Percentiles rank a stretch among this genome's conserved stretches.
Conservation (phyloP, 2,888 invertebrate genomes). For the Noctua pronuba region DNA sequence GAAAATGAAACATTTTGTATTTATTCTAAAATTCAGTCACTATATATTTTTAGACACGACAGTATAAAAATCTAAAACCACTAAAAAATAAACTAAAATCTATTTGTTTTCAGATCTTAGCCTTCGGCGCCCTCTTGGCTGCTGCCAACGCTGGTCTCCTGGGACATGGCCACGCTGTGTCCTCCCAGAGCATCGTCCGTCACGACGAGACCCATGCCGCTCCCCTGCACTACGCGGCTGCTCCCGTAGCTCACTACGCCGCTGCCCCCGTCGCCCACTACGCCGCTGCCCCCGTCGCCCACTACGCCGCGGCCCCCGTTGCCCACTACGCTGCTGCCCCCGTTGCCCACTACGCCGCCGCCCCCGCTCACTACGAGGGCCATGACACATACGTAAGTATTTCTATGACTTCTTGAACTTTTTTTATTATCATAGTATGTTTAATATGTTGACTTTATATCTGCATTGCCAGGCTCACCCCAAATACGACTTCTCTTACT, state of each 20-base stretch:
- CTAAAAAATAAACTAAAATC: not conserved
- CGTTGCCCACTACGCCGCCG: slow-evolving; percentile 63
- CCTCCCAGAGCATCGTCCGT: slow-evolving; percentile 78
- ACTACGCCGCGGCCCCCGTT: slow-evolving; percentile 66
- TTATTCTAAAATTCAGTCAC: not conserved
- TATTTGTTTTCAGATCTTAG: slow-evolving; percentile 48
- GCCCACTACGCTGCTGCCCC: slow-evolving; percentile 64
- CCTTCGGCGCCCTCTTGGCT: slow-evolving; percentile 71
- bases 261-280: slow-evolving; percentile 63
- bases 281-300: slow-evolving; percentile 63
- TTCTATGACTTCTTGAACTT: not conserved
- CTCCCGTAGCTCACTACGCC: slow-evolving; percentile 59
- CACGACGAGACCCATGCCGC: slow-evolving; percentile 68
- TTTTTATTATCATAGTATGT: not conserved
- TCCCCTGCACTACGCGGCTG: slow-evolving; percentile 63
- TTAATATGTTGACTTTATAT: not conserved
- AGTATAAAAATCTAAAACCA: not conserved
- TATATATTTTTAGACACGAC: not conserved
- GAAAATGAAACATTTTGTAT: not conserved
- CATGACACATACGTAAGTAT: slow-evolving; percentile 70
- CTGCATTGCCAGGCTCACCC: slow-evolving; percentile 80
- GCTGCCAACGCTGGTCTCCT: slow-evolving; percentile 67
- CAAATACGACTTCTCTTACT: slow-evolving; percentile 89
- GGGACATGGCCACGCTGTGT: slow-evolving; percentile 78
- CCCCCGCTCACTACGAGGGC: slow-evolving; percentile 64